phyloP scores from a whole-genome alignment of 2,797 vertebrate species.

The Enteromius thamalakanensis region DNA sequence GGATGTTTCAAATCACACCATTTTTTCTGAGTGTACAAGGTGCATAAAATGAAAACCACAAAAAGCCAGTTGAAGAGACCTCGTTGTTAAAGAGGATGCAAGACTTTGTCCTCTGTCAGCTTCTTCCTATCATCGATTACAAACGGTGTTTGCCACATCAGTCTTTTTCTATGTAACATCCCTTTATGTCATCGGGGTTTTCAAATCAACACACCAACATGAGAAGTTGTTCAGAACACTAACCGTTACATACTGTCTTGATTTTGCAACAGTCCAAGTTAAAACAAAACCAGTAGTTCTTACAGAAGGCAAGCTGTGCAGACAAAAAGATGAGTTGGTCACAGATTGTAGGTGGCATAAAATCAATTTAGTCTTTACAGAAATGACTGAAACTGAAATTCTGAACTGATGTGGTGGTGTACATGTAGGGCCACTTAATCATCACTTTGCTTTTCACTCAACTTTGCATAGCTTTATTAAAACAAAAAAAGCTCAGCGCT shows the following conservation, averaged over 20 bases:
- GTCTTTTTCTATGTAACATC: not conserved
- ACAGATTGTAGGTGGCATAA: not conserved
- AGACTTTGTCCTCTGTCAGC: not conserved
- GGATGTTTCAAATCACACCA: too few species aligned
- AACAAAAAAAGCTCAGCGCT: not conserved
- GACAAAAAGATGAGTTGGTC: not conserved
- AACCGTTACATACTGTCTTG: not conserved
- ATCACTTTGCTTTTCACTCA: not conserved
- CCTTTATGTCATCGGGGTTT: not conserved
- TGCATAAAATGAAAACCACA: constrained; percentile 26
- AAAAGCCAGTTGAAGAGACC: not conserved
- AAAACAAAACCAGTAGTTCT: not conserved
- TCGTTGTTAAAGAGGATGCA: not conserved
- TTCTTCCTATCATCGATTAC: not conserved
- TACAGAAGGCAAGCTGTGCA: not conserved
- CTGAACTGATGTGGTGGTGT: not conserved
- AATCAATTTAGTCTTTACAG: not conserved
- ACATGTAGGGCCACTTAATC: not conserved
- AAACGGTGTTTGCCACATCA: not conserved
- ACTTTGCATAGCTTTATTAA: not conserved
- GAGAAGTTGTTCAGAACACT: not conserved
- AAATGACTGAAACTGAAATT: not conserved
- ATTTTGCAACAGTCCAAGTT: not conserved
- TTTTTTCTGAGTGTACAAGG: too few species aligned
- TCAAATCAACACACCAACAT: not conserved